These are phyloP conservation scores for Ursus arctos DNA, from an alignment of 2,113 vertebrate species.

Conservation along the genomic window DNA sequence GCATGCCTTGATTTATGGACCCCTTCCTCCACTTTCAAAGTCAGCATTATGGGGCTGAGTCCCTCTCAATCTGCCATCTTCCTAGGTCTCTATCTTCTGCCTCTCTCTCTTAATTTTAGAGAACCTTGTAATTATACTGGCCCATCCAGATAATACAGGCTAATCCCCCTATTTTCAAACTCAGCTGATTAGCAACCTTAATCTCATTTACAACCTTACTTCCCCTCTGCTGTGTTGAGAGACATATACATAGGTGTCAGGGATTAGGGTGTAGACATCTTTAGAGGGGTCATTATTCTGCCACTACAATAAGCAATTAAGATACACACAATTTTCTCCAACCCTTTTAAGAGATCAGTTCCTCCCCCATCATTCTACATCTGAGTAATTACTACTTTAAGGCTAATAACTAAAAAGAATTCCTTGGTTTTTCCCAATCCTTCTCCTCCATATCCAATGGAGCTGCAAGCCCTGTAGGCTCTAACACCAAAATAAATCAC, in stretches of 20 bases:
- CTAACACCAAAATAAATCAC: not conserved
- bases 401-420: not conserved
- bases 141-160: no score
- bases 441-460: not conserved
- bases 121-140: no score
- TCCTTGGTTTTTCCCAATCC: not conserved
- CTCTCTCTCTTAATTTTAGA: not conserved
- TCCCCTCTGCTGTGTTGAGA: not conserved
- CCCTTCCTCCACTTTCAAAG: not conserved
- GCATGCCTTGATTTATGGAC: accelerated
- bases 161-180: not conserved
- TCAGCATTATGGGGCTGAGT: no score
- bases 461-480: not conserved
- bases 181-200: not conserved
- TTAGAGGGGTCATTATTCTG: not conserved
- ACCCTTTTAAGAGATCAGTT: not conserved
- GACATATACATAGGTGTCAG: not conserved
- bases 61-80: not conserved
- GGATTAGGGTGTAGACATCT: not conserved
- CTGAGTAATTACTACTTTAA: not conserved
- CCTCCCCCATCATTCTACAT: not conserved
- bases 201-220: not conserved
- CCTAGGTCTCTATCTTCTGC: not conserved
- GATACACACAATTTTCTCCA: not conserved
- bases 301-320: not conserved